Percentiles rank a stretch among this genome's conserved stretches.
These are phyloP conservation scores for Tyto alba DNA, from an alignment of 2,113 vertebrate species.

Conservation along the genomic window DNA sequence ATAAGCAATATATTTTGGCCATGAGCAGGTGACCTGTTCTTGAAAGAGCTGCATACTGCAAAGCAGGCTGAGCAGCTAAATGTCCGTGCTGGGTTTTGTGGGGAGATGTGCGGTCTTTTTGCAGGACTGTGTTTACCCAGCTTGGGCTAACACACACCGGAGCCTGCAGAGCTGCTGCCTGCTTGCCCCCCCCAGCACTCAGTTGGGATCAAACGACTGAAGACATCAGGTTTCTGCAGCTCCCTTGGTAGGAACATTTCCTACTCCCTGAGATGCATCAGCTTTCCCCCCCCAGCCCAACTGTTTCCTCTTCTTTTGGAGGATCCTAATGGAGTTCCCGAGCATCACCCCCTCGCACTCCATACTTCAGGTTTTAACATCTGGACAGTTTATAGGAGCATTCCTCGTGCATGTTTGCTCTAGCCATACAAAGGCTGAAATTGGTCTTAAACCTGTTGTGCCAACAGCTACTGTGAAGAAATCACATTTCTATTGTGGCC, in stretches of 20 bases:
- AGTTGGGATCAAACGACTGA: not conserved
- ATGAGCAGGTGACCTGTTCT: not conserved
- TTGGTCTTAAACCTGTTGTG: not conserved
- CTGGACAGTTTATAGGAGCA: not conserved
- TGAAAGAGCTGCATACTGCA: not conserved
- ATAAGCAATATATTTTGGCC: not conserved
- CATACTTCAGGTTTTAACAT: not conserved
- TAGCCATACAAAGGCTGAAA: not conserved
- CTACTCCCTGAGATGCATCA: fast-evolving
- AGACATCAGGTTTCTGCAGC: not conserved
- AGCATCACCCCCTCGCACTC: fast-evolving
- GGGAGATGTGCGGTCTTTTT: not conserved
- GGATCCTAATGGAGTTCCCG: not conserved
- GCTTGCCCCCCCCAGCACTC: fast-evolving
- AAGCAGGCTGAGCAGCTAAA: not conserved
- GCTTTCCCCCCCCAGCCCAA: not conserved
- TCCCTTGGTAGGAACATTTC: not conserved
- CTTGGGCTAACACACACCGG: fast-evolving
- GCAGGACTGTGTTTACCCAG: not conserved
- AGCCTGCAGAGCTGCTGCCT: not conserved
- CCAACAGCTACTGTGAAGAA: not conserved
- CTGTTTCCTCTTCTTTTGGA: not conserved
- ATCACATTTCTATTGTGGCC: not conserved
- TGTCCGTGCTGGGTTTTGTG: fast-evolving
- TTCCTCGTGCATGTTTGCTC: not conserved